Conservation (phyloP, 35 echinoderm and acorn worm species). For the Anneissia japonica region DNA sequence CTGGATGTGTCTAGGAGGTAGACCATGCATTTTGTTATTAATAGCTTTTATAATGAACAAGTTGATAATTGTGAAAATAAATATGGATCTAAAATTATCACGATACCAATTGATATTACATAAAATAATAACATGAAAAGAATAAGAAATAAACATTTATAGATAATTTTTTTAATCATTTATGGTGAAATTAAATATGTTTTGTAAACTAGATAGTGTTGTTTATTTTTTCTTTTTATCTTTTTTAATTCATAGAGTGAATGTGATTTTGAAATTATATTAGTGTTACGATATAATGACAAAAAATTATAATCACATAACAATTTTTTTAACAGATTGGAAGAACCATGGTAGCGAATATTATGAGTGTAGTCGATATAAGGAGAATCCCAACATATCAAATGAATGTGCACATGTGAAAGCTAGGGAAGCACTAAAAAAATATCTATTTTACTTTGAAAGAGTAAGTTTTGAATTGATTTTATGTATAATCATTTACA, state of each 20-base stretch:
- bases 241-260: background rate
- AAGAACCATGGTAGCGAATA: constrained; percentile 96
- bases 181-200: too few species aligned
- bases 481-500: too few species aligned
- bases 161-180: too few species aligned
- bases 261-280: background rate
- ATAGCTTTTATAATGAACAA: too few species aligned
- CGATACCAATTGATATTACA: too few species aligned
- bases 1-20: constrained; percentile 97
- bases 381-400: constrained; percentile 85
- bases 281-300: background rate
- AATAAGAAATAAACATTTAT: too few species aligned
- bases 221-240: background rate
- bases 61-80: too few species aligned
- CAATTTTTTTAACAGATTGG: constrained; percentile 55
- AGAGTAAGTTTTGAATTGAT: constrained; percentile 57
- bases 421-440: constrained; percentile 95
- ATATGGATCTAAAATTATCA: too few species aligned
- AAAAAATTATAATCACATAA: background rate
- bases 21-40: too few species aligned
- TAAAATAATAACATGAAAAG: too few species aligned
- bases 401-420: constrained; percentile 91
- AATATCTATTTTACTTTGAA: constrained; percentile 98
- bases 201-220: too few species aligned
- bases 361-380: constrained; percentile 93